Evolutionary conservation across 2,797 vertebrate species (phyloP).

Genomic region (Diceros bicornis): DNA sequence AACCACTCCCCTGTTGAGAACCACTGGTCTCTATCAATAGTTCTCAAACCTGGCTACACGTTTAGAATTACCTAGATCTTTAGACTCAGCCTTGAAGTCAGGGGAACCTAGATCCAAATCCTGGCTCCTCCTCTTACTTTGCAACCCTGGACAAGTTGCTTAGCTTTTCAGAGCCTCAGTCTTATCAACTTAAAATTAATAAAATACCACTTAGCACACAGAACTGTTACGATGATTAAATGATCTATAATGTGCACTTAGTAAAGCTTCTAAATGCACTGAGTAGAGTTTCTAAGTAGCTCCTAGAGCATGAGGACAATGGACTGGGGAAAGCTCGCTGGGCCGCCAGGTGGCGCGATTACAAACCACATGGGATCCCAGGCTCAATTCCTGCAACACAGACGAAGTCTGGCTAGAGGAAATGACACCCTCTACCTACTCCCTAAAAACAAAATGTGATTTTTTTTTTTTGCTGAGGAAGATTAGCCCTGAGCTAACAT

Average conservation of each 20-base stretch:
- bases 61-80: not conserved
- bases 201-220: too few species aligned
- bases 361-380: not conserved
- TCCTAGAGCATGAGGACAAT: not conserved
- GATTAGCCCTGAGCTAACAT: too few species aligned
- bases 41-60: not conserved
- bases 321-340: not conserved
- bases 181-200: conserved; percentile 54
- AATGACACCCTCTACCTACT: not conserved
- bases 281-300: not conserved
- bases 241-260: not conserved
- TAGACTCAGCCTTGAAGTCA: not conserved
- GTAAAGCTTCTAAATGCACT: not conserved
- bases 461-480: too few species aligned
- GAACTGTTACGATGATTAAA: not conserved
- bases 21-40: not conserved
- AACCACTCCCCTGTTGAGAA: not conserved
- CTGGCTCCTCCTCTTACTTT: not conserved
- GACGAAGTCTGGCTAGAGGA: not conserved
- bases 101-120: not conserved
- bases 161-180: not conserved
- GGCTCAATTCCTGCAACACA: not conserved
- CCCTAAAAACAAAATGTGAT: conserved; percentile 29
- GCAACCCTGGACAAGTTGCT: not conserved
- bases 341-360: not conserved